These are phyloP conservation scores for Bufo gargarizans DNA, from an alignment of 2,113 vertebrate species.

Conservation along the genomic window DNA sequence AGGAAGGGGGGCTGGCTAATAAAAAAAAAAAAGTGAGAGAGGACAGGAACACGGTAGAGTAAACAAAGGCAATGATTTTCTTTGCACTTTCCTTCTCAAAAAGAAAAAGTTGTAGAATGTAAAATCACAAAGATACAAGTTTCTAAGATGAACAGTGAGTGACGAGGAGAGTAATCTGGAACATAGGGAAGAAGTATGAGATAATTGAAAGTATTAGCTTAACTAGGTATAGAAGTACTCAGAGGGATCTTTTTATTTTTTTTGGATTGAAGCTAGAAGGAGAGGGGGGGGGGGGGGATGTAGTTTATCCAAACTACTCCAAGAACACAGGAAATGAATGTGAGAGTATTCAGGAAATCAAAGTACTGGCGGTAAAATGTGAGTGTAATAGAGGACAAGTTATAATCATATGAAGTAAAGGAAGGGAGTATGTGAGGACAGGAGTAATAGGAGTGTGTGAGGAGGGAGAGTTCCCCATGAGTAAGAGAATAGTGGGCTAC, in stretches of 20 bases:
- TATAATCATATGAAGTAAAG: not conserved
- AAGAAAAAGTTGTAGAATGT: not conserved
- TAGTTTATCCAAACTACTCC: constrained; percentile 12
- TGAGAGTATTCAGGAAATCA: constrained; percentile 11
- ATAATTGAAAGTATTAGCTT: not conserved
- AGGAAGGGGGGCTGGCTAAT: not conserved
- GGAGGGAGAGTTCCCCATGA: not conserved
- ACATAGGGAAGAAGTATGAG: not conserved
- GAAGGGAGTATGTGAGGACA: not conserved
- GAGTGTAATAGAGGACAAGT: not conserved
- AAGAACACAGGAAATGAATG: constrained; percentile 26
- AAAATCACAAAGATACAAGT: not conserved
- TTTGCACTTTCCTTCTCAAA: not conserved
- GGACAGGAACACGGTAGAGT: constrained; percentile 25
- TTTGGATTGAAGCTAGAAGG: not conserved
- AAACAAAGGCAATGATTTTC: constrained; percentile 43
- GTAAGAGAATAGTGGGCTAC: not conserved
- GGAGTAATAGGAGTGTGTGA: not conserved
- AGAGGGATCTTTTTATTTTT: not conserved
- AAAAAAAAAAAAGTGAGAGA: constrained; percentile 26
- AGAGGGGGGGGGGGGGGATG: not conserved
- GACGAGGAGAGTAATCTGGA: not conserved
- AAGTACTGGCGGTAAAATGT: constrained; percentile 6
- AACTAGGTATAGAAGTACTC: not conserved
- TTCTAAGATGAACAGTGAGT: not conserved